A percentile compares a stretch with the other conserved stretches of the same genome.
Evolutionary conservation across 1,140 invertebrate species (phyloP).

Genomic region (Scaptomyza graminum): DNA sequence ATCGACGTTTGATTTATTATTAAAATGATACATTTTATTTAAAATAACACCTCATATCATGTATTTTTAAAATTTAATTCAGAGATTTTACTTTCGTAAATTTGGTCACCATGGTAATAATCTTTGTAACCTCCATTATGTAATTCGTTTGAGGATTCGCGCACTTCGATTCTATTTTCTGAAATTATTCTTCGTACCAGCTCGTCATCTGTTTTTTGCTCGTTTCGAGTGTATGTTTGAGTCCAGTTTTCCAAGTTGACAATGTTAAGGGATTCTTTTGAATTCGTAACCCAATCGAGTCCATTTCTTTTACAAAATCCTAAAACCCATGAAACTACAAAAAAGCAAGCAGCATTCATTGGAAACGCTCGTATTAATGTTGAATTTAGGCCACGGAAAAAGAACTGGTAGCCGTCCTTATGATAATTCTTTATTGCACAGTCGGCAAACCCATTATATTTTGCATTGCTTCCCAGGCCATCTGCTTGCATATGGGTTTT

Average conservation of each 20-base stretch:
- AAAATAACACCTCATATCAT: background rate
- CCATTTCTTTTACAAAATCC: constrained; percentile 51
- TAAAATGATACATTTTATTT: background rate
- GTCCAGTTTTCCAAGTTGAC: constrained; percentile 56
- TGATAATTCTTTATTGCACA: constrained; percentile 89
- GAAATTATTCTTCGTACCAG: constrained; percentile 60
- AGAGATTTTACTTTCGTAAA: constrained; percentile 20
- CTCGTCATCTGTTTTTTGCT: constrained; percentile 38
- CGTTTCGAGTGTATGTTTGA: constrained; percentile 19
- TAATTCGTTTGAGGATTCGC: constrained; percentile 14
- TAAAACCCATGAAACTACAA: constrained; percentile 91
- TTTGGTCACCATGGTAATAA: constrained; percentile 25
- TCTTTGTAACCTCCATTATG: constrained; percentile 1
- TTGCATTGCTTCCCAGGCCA: constrained; percentile 83
- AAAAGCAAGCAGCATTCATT: constrained; percentile 95
- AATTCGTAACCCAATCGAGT: constrained; percentile 47
- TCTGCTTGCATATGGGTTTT: constrained; percentile 95
- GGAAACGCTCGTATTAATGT: constrained; percentile 94
- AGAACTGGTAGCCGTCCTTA: constrained; percentile 88
- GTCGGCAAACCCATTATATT: constrained; percentile 89
- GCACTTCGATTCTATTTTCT: constrained; percentile 19
- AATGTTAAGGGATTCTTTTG: constrained; percentile 42
- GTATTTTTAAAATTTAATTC: constrained; percentile 19
- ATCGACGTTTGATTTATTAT: background rate
- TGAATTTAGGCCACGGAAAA: constrained; percentile 90